A percentile compares a stretch with the other conserved stretches of the same genome.
Conservation (phyloP, 2,797 vertebrate genomes). For the Ambastaia sidthimunki region DNA sequence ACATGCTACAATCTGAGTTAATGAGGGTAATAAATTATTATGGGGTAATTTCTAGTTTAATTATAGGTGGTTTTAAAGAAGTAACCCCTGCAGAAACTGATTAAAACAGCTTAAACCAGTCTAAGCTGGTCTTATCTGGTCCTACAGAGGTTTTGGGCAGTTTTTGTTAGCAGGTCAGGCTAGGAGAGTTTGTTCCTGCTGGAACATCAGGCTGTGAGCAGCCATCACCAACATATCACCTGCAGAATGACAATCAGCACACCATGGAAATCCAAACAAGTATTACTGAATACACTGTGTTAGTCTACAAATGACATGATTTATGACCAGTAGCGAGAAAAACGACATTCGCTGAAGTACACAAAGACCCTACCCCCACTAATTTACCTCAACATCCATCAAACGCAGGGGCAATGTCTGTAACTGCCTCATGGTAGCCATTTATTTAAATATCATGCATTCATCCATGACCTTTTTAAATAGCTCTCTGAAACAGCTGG, state of each 20-base stretch:
- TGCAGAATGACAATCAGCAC: conserved; percentile 9
- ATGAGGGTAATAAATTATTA: conserved; percentile 49
- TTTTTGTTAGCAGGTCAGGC: background rate
- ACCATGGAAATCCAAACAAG: conserved; percentile 3
- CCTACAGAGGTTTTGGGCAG: background rate
- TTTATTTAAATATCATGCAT: conserved; percentile 59
- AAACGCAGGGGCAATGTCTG: conserved; percentile 22
- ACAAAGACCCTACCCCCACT: conserved; percentile 31
- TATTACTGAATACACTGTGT: background rate
- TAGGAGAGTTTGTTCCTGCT: background rate
- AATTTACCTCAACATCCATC: conserved; percentile 46
- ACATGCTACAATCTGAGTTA: conserved; percentile 19
- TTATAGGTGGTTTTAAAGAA: conserved; percentile 19
- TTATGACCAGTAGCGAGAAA: conserved; percentile 7
- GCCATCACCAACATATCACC: conserved; percentile 25
- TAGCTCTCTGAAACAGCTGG: conserved; percentile 59
- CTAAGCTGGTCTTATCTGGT: background rate
- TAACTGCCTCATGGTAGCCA: conserved; percentile 48
- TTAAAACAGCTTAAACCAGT: background rate
- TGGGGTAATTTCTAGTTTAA: conserved; percentile 33
- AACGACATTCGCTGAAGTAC: background rate
- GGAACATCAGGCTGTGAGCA: background rate
- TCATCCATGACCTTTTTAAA: conserved; percentile 62
- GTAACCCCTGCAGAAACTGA: background rate
- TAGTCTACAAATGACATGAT: conserved; percentile 42